A percentile compares a stretch with the other conserved stretches of the same genome.
These are phyloP conservation scores for Catocala sponsa DNA, from an alignment of 2,888 invertebrate species.

Conservation along the genomic window DNA sequence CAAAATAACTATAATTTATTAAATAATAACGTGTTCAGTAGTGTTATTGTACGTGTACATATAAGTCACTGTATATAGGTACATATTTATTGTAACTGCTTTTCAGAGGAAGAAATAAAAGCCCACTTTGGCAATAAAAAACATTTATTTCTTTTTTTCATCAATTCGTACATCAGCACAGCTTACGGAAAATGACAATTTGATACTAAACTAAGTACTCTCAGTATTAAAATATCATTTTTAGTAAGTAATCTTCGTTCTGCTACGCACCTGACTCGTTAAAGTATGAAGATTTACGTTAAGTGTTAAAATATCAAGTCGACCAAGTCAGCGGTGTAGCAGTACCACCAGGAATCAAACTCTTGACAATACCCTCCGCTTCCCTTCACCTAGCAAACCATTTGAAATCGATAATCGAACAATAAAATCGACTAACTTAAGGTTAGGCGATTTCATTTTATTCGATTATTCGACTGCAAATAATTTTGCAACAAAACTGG, in stretches of 20 bases:
- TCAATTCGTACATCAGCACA: conserved; percentile 52
- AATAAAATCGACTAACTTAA: conserved; percentile 9
- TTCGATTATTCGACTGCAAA: conserved; percentile 30
- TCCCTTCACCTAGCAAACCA: conserved; percentile 33
- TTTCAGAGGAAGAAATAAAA: conserved; percentile 73
- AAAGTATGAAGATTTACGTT: conserved; percentile 9
- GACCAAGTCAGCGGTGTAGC: conserved; percentile 32
- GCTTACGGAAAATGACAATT: conserved; percentile 45
- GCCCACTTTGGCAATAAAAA: conserved; percentile 81
- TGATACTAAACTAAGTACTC: conserved; percentile 35
- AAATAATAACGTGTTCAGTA: conserved; percentile 74
- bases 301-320: conserved; percentile 18
- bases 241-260: conserved; percentile 31
- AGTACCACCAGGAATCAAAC: conserved; percentile 22
- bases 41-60: conserved; percentile 63
- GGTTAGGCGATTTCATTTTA: conserved; percentile 9
- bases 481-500: conserved; percentile 45
- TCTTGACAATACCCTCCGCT: conserved; percentile 26
- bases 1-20: conserved; percentile 53
- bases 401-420: conserved; percentile 24
- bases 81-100: conserved; percentile 79
- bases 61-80: conserved; percentile 53
- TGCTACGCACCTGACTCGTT: conserved; percentile 31
- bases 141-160: conserved; percentile 75
- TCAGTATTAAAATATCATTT: conserved; percentile 47